Evolutionary conservation across 2,888 invertebrate species (phyloP).

Genomic region (Volucella zonaria): DNA sequence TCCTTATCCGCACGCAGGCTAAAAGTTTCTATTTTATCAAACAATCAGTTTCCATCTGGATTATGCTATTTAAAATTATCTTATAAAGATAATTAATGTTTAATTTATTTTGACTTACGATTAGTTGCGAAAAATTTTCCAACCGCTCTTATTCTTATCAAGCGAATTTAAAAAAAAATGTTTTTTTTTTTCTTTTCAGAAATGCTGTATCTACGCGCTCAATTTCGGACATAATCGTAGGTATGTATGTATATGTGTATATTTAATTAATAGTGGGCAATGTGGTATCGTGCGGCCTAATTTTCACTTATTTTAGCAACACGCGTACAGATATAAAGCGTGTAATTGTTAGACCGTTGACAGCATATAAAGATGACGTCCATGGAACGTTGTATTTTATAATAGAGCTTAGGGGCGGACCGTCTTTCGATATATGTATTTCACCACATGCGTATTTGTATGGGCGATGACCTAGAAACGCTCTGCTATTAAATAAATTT

Average conservation of each 20-base stretch:
- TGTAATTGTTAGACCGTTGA: neutral
- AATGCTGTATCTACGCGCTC: constrained; percentile 1
- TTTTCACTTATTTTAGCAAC: constrained; percentile 11
- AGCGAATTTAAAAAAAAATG: constrained; percentile 1
- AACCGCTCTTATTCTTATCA: constrained; percentile 24
- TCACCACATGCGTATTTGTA: constrained; percentile 37
- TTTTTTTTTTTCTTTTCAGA: too few relatives aligned
- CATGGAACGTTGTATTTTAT: constrained; percentile 28
- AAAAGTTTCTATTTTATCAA: neutral
- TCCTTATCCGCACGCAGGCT: too few relatives aligned
- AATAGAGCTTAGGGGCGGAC: constrained; percentile 24
- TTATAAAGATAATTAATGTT: constrained; percentile 41
- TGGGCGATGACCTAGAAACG: constrained; percentile 60
- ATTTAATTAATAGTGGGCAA: neutral
- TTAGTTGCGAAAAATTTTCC: constrained; percentile 15
- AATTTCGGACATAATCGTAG: neutral
- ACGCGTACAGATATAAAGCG: neutral
- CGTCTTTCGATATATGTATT: constrained; percentile 31
- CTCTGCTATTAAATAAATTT: constrained; percentile 61
- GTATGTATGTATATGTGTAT: neutral
- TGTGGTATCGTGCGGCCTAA: constrained; percentile 16
- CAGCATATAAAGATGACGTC: constrained; percentile 8
- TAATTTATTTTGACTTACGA: constrained; percentile 13
- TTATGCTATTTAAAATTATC: constrained; percentile 18
- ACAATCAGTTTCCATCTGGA: constrained; percentile 5